Evolutionary conservation across 1,140 invertebrate species (phyloP), one percentile per base, ranked within the genome.

Genomic region (Lordiphosa stackelbergi): DNA sequence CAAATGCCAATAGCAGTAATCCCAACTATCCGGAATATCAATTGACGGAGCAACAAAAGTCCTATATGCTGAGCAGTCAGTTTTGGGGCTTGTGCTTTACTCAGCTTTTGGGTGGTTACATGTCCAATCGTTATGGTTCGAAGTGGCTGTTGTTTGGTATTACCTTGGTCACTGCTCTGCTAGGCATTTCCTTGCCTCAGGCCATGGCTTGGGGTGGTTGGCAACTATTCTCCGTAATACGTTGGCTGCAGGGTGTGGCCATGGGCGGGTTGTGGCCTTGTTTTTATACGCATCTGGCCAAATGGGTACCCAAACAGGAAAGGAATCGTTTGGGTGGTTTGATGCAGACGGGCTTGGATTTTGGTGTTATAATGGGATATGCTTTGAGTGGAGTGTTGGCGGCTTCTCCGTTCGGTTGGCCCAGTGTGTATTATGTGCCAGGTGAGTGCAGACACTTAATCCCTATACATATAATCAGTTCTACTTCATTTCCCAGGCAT

Each of bases 211-310:
- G 62, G 69, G 74, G 87, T 13, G 91, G 90, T 6, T 93, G 92
- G 91, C 83, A 91, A 84, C 88, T 90, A 31, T 88, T 94, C 13
- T 85, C 73, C 75, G 85, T 88, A 70, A 88, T 92, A 10, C 90
- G 96, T 34, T 90, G 96, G 0, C 53, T 94, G 0, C 92, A 94
- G 85, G 96, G 96, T 0, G 86, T 97, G 1, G 90, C 88, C 37
- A 92, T 96, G 89, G 96, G 95, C 10, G 91, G 94, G 5, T 90
- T 94, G 34, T 94, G 94, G 83, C 95, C 96, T 0, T 91, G 91
- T 36, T 89, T 95, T 7, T 95, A 96, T 73, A 92, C 89, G n/a
- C 81, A 87, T 28, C 24, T 87, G 61, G 81, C 86, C 12, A 81
- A 86, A 53, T 87, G 86, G 86, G 78, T 89, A 4, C 92, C 92